These are phyloP conservation scores for Dipodomys merriami DNA, from an alignment of 2,113 vertebrate species.

Conservation along the genomic window DNA sequence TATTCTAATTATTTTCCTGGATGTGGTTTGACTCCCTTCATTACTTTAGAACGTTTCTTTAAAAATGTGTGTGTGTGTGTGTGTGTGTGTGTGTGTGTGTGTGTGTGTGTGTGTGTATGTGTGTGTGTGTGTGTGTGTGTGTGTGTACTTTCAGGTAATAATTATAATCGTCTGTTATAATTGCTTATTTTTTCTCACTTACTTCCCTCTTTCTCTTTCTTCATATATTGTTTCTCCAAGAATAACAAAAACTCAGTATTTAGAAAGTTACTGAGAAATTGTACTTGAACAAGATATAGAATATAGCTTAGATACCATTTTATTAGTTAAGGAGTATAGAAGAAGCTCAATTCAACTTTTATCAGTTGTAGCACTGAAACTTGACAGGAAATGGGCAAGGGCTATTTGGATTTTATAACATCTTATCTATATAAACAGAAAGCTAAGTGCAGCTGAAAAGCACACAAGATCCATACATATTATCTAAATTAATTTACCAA, in stretches of 20 bases:
- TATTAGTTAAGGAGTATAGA: background rate
- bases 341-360: background rate
- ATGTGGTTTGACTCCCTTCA: background rate
- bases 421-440: too few relatives aligned
- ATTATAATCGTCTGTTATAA: background rate
- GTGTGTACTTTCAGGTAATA: background rate
- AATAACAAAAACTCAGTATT: background rate
- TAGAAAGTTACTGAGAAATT: constrained; percentile 16
- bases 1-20: background rate
- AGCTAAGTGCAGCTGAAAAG: background rate
- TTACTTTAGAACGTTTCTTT: constrained; percentile 14
- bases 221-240: background rate
- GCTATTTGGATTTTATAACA: too few relatives aligned
- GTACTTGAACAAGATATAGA: constrained; percentile 26
- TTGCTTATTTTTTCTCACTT: background rate
- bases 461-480: background rate
- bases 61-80: background rate
- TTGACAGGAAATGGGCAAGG: background rate
- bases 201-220: background rate
- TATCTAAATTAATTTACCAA: too few relatives aligned
- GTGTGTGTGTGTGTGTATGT: background rate
- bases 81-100: background rate
- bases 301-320: background rate
- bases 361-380: background rate
- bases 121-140: background rate